Conservation (phyloP, 2,113 vertebrate genomes). For the Scomber japonicus region DNA sequence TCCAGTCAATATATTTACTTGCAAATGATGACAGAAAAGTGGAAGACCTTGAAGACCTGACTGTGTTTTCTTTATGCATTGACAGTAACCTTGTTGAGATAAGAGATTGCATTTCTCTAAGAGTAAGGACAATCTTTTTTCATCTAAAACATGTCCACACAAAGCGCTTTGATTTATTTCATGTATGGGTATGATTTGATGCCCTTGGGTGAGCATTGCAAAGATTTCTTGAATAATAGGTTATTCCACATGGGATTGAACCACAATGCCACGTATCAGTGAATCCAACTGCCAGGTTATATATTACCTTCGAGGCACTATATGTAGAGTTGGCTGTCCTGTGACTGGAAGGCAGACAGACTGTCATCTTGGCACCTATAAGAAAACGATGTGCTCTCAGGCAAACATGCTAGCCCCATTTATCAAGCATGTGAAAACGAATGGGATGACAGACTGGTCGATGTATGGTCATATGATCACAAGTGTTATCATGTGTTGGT, state of each 20-base stretch:
- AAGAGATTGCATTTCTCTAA: background rate
- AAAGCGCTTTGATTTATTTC: slow-evolving; percentile 20
- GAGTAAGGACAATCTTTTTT: background rate
- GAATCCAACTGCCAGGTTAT: background rate
- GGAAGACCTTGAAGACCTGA: too few species aligned
- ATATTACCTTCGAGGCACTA: slow-evolving; percentile 26
- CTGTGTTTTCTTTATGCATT: background rate
- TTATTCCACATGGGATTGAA: slow-evolving; percentile 7
- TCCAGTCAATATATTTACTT: slow-evolving; percentile 56
- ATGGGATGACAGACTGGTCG: slow-evolving; percentile 44
- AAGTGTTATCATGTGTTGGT: slow-evolving; percentile 55
- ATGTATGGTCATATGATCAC: slow-evolving; percentile 50
- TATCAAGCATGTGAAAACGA: slow-evolving; percentile 43
- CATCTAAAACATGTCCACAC: background rate
- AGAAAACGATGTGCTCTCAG: slow-evolving; percentile 38
- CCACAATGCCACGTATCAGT: background rate
- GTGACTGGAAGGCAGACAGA: slow-evolving; percentile 30
- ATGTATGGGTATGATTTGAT: background rate
- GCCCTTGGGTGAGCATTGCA: slow-evolving; percentile 14
- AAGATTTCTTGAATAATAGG: background rate
- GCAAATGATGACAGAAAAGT: slow-evolving; percentile 56
- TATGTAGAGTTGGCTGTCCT: background rate
- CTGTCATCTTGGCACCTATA: slow-evolving; percentile 44
- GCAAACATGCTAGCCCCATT: slow-evolving; percentile 49
- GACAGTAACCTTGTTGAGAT: background rate